These are phyloP conservation scores for Drosophila suzukii DNA, from an alignment of 1,140 invertebrate species.

Conservation along the genomic window DNA sequence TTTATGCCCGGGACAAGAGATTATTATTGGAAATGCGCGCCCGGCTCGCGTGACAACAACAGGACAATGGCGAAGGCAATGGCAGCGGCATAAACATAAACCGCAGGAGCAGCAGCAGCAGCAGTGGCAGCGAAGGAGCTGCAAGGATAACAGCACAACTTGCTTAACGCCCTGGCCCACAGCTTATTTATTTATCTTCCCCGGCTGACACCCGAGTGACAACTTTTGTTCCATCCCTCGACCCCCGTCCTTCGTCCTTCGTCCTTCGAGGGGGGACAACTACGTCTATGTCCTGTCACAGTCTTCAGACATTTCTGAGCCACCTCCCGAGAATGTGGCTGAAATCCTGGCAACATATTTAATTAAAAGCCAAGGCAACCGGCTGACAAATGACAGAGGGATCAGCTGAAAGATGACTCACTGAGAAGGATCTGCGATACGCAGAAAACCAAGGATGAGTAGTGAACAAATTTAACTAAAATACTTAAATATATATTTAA, in stretches of 20 bases:
- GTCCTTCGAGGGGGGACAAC: conserved; percentile 1
- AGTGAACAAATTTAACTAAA: not conserved
- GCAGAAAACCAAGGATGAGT: not conserved
- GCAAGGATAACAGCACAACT: conserved; percentile 43
- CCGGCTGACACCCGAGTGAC: conserved; percentile 68
- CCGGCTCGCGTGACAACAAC: conserved; percentile 58
- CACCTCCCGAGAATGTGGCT: conserved; percentile 11
- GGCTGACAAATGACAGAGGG: conserved; percentile 18
- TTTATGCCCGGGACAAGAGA: conserved; percentile 80
- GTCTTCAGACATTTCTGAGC: conserved; percentile 30
- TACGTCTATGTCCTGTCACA: conserved; percentile 46
- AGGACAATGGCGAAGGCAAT: conserved; percentile 31
- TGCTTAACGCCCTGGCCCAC: conserved; percentile 50
- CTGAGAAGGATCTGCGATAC: conserved; percentile 4
- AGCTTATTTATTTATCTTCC: conserved; percentile 78
- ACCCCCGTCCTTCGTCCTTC: not conserved
- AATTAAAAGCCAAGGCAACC: conserved; percentile 37
- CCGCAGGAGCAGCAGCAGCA: no score
- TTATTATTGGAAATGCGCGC: conserved; percentile 77
- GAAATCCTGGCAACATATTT: conserved; percentile 30
- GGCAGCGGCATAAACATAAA: conserved; percentile 35
- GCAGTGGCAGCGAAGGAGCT: not conserved
- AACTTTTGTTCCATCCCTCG: conserved; percentile 47
- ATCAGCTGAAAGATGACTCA: conserved; percentile 7
- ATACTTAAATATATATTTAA: no score